Base-by-base conservation (phyloP, 2,113 vertebrate genomes). In the Pungitius pungitius region DNA sequence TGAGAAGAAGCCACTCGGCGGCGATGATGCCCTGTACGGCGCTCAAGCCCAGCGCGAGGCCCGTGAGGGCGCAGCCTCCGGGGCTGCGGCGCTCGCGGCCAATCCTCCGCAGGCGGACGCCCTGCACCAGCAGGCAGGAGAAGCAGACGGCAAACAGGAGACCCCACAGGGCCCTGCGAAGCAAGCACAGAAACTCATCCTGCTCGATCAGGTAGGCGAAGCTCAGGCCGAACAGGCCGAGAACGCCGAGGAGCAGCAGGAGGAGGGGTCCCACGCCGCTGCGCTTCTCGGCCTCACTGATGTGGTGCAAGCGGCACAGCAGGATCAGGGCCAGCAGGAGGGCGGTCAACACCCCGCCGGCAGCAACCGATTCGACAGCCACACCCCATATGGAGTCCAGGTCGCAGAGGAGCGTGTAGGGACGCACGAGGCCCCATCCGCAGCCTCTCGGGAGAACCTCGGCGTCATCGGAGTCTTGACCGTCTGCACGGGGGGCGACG, bases 301-400 rank as follows among this genome's bases (percentile, higher is more conserved):
- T 94, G 84, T 95, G 96, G 9, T 94, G 96, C 78, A 99, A 86
- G 80, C 97, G 94, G 78, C 94, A 96, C 71, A 99, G 93, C 79
- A 99, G 71, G 66, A 97, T 94, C 11, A 98, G 87, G 81, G 92
- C 94, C 39, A 99, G 91, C 55, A 99, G 80, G 3, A 97, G 33
- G 0, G 95, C 94, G n/a, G 95, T 95, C 86, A 99, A 90, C 59
- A 89, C 93, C 0, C 97, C 97, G 0, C 95, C 94, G 0, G 95
- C 95, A 0, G 97, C 96, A 12, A 95, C 94, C 0, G 95, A 95
- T 87, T 97, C 97, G 27, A 99, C 89, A 0, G 96, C 96, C 45
- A 99, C 97, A 0, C 97, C 97, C 97, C 97, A 99, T 26, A 97
- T 89, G 64, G 96, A 94, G 88, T 99, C 96, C 95, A 99, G 95